Conservation (phyloP, 2,797 vertebrate genomes). For the Pelochelys cantorii region DNA sequence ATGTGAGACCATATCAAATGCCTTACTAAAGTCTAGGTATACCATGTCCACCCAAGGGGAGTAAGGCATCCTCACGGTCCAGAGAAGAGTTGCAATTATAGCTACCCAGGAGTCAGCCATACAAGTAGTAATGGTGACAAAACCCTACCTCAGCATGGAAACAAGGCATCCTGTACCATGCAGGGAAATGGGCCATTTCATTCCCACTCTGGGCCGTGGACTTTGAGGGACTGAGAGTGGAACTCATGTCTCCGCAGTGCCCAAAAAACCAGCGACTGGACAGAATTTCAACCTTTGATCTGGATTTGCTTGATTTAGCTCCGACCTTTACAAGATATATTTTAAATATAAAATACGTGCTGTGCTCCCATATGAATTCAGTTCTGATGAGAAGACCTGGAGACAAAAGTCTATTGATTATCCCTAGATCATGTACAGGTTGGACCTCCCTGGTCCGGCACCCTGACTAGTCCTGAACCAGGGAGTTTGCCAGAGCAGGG, state of each 20-base stretch:
- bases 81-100: background rate
- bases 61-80: background rate
- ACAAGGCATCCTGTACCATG: conserved; percentile 12
- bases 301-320: conserved; percentile 18
- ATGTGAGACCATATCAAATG: too few relatives aligned
- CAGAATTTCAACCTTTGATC: conserved; percentile 25
- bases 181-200: conserved; percentile 60
- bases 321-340: conserved; percentile 13
- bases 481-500: too few relatives aligned
- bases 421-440: background rate
- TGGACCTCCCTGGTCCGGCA: too few relatives aligned
- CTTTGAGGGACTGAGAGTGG: conserved; percentile 56
- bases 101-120: background rate
- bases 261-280: conserved; percentile 11
- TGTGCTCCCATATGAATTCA: background rate
- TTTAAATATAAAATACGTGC: conserved; percentile 6
- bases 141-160: background rate
- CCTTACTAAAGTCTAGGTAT: too few relatives aligned
- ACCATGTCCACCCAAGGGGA: background rate
- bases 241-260: conserved; percentile 41
- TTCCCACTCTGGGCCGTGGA: conserved; percentile 30
- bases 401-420: background rate
- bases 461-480: too few relatives aligned
- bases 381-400: background rate
- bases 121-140: background rate